These are phyloP conservation scores for Leptinotarsa defecta DNA, from an alignment of 1,140 invertebrate genomes.

Conservation along the genomic window DNA sequence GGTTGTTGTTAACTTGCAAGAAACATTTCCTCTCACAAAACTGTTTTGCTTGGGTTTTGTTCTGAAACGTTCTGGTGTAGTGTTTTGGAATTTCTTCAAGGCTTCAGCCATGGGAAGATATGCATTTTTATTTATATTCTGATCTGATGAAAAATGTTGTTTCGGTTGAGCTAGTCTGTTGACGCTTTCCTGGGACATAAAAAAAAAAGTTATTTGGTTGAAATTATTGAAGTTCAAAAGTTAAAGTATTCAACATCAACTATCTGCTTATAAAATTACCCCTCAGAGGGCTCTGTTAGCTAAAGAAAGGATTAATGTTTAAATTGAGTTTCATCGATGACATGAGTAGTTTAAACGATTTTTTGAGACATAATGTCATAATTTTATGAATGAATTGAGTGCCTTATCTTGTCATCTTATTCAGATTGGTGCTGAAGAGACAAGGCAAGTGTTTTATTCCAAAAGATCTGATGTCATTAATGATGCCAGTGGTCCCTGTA, in stretches of 20 bases:
- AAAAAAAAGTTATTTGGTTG: too few species aligned
- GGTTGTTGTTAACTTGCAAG: slow-evolving; percentile 49
- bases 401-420: too few species aligned
- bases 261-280: not conserved
- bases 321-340: too few species aligned
- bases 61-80: slow-evolving; percentile 57
- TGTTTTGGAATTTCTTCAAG: slow-evolving; percentile 56
- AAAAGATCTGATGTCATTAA: too few species aligned
- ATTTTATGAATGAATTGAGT: too few species aligned
- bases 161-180: slow-evolving; percentile 40
- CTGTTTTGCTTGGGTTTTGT: slow-evolving; percentile 42
- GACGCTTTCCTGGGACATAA: slow-evolving; percentile 9
- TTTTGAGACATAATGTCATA: too few species aligned
- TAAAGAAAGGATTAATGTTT: not conserved
- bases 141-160: slow-evolving; percentile 31
- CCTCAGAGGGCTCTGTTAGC: not conserved
- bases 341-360: too few species aligned
- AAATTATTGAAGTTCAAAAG: not conserved
- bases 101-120: slow-evolving; percentile 58
- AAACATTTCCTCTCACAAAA: not conserved
- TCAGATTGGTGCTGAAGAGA: too few species aligned
- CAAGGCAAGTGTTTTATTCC: too few species aligned
- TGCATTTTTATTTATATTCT: slow-evolving; percentile 38
- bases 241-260: not conserved
- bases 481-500: too few species aligned